Evolutionary conservation across 2,797 vertebrate genomes (phyloP).

Genomic region (Notoglanidium macrostoma): DNA sequence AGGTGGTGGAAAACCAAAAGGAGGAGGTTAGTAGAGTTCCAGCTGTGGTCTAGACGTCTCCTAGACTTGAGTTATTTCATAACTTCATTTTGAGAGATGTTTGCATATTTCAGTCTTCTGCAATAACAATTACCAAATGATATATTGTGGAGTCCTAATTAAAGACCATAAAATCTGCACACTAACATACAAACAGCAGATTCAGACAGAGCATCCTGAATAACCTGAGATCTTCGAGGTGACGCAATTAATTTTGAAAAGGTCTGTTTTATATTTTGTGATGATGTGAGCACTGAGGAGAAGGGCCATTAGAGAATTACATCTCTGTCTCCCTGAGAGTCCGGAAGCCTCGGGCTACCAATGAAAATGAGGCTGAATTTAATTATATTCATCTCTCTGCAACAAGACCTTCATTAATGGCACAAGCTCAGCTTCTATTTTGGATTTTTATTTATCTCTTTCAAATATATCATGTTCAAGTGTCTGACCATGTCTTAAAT

Average conservation of each 20-base stretch:
- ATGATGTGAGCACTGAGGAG: constrained; percentile 35
- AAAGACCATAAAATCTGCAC: background rate
- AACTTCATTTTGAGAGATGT: background rate
- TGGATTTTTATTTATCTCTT: background rate
- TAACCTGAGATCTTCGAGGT: constrained; percentile 1
- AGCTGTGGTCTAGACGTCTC: background rate
- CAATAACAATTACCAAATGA: background rate
- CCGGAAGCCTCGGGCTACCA: constrained; percentile 33
- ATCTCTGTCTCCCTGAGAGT: constrained; percentile 33
- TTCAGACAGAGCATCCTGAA: background rate
- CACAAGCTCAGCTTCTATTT: background rate
- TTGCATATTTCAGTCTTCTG: background rate
- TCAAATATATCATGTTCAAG: background rate
- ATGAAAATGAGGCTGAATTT: constrained; percentile 43
- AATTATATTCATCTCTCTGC: constrained; percentile 44
- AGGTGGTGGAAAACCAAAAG: background rate
- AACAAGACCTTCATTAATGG: constrained; percentile 28
- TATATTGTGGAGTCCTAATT: background rate
- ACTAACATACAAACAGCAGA: background rate
- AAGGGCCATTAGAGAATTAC: constrained; percentile 43
- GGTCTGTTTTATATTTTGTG: constrained; percentile 18
- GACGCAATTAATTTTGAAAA: constrained; percentile 16
- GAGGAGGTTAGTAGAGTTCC: background rate
- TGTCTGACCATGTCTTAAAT: background rate
- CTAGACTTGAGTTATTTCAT: background rate